Evolutionary conservation across 2,113 vertebrate species (phyloP).

Genomic region (Corydoras sp.): DNA sequence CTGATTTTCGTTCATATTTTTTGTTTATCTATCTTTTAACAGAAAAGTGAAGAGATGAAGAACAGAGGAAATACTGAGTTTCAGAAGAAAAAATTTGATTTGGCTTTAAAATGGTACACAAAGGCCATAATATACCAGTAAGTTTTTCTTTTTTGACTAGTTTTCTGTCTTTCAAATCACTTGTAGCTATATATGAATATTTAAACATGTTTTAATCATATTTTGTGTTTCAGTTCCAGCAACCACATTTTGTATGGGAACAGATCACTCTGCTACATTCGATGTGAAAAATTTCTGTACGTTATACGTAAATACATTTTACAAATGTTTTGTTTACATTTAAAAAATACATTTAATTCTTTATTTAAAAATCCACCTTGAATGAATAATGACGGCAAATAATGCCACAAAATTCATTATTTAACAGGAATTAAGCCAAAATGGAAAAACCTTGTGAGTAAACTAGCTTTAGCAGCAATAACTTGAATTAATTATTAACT

Average conservation of each 20-base stretch:
- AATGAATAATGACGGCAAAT: too few relatives aligned
- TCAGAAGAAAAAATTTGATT: constrained; percentile 64
- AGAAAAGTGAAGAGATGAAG: constrained; percentile 82
- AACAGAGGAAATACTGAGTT: constrained; percentile 78
- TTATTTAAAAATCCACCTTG: too few relatives aligned
- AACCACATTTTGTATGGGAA: constrained; percentile 89
- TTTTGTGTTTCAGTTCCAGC: constrained; percentile 61
- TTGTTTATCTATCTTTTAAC: constrained; percentile 32
- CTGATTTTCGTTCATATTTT: not conserved
- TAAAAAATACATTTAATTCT: too few relatives aligned
- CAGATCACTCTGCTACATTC: constrained; percentile 82
- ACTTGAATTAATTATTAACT: too few relatives aligned
- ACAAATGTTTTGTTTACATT: too few relatives aligned
- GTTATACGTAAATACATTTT: constrained; percentile 26
- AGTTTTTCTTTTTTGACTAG: constrained; percentile 42
- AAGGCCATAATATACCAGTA: constrained; percentile 81
- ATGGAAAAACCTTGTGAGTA: too few relatives aligned
- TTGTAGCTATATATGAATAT: not conserved
- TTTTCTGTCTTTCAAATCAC: not conserved
- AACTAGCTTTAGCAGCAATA: too few relatives aligned
- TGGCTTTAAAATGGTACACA: constrained; percentile 75
- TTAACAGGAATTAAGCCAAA: too few relatives aligned
- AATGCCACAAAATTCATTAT: too few relatives aligned
- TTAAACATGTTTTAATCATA: not conserved
- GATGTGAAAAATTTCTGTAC: constrained; percentile 63